Base-by-base conservation (phyloP, 2,888 invertebrate genomes). In the Oligia latruncula region DNA sequence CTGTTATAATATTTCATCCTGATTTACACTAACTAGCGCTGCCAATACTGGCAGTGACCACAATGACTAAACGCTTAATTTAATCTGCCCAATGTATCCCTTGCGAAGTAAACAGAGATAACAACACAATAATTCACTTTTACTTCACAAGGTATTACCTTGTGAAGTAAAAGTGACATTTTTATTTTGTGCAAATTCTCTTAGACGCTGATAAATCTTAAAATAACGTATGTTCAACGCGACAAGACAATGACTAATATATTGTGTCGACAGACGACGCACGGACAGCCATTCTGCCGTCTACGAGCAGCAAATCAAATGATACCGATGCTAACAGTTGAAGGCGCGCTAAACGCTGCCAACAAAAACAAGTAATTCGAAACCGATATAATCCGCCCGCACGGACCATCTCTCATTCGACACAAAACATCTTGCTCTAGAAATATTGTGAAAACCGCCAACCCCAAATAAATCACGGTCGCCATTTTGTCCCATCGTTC, bases 391-490 rank as follows among this genome's bases (percentile, higher is more conserved):
- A 96, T 94, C 95, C 95, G 81, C 80, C 87, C 92, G 93, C 88
- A 91, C 92, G 92, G 88, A 90, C 92, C 94, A 93, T 95, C 91
- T 92, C 94, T 95, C 95, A 94, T 92, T 90, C 92, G 95, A 96
- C 95, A 95, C 92, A 95, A 95, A 95, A 96, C 96, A 96, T 95
- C 95, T 96, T 96, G 96, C 92, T 92, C 93, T 92, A 93, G 94
- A 94, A 95, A 95, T 94, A 95, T 95, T 95, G 93, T 94, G 95
- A 95, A 95, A 95, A 95, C 93, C 93, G 90, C 86, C 91, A 90
- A 91, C 91, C 91, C 89, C 87, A 81, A 86, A 93, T 96, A 95
- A 96, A 96, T 96, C 95, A 95, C 89, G 79, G 92, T 88, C 90
- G 93, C 94, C 94, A 95, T 95, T 93, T 95, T 95, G 94, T 93